Conservation (phyloP, 1,140 invertebrate species). For the Diachasmimorpha longicaudata region DNA sequence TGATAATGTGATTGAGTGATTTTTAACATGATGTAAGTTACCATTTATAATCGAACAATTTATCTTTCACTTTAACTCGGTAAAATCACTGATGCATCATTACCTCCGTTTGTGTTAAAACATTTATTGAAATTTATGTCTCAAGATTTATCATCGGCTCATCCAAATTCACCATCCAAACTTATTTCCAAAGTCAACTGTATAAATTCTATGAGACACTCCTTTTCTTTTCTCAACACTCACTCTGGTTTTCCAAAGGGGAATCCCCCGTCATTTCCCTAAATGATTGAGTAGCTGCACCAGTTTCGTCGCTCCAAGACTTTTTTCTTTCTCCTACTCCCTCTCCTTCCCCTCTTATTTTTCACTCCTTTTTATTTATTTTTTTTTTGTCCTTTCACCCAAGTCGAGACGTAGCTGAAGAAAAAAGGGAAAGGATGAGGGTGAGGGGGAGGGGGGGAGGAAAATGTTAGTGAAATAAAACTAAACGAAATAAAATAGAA, state of each 20-base stretch:
- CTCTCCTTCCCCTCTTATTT: too few species aligned
- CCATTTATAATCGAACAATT: too few species aligned
- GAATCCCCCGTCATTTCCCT: slow-evolving; percentile 29
- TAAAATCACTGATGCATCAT: not conserved
- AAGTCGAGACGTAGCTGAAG: not conserved
- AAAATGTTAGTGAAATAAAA: slow-evolving; percentile 11
- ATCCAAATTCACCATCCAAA: not conserved
- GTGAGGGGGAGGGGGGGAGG: not conserved
- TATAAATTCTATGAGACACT: slow-evolving; percentile 20
- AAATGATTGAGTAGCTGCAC: slow-evolving; percentile 33
- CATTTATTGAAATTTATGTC: not conserved
- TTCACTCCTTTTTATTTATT: not conserved
- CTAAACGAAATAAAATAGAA: slow-evolving; percentile 13
- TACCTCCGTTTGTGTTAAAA: not conserved
- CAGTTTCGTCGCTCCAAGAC: slow-evolving; percentile 21
- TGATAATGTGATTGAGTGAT: not conserved
- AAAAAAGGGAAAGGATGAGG: not conserved
- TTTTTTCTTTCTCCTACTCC: not conserved
- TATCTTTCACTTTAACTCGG: not conserved
- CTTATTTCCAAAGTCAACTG: slow-evolving; percentile 20
- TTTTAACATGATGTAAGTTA: not conserved
- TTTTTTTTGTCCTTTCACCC: slow-evolving; percentile 9
- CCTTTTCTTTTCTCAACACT: slow-evolving; percentile 1
- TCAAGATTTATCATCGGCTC: not conserved
- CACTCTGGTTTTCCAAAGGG: slow-evolving; percentile 1